Evolutionary conservation across 2,113 vertebrate species (phyloP).

Genomic region (human (Homo sapiens)): GRCh38 chrX:17833501-17834000

Average conservation of each 20-base stretch:
- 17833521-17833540: not conserved
- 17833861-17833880: not conserved
- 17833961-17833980: constrained; percentile 73
- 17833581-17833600: not conserved
- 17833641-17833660: not conserved
- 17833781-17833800: not conserved
- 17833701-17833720: constrained; percentile 10
- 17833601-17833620: not conserved
- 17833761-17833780: not conserved
- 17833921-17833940: constrained; percentile 72
- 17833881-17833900: constrained; percentile 53
- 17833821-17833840: not conserved
- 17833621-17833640: not conserved
- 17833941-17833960: constrained; percentile 57
- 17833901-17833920: constrained; percentile 70
- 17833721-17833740: not conserved
- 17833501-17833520: no score
- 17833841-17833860: constrained; percentile 38
- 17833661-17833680: not conserved
- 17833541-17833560: not conserved
- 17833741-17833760: not conserved
- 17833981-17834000: constrained; percentile 65
- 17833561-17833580: not conserved
- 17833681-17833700: not conserved
- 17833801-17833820: not conserved